These are phyloP conservation scores for Poecilia wingei DNA, from an alignment of 2,797 vertebrate species.

Conservation along the genomic window DNA sequence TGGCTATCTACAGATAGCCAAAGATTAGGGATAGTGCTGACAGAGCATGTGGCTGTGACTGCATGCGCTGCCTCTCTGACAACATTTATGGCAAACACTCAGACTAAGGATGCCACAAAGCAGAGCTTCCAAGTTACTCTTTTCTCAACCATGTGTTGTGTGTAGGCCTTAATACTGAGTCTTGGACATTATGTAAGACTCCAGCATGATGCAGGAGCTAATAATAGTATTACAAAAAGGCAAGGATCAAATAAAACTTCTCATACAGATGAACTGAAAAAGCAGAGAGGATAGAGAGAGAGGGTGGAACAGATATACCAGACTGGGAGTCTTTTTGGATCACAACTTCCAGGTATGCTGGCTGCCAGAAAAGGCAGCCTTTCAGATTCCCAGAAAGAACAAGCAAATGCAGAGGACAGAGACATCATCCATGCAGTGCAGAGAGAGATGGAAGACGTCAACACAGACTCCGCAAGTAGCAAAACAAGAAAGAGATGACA, in stretches of 20 bases:
- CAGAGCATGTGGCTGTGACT: background rate
- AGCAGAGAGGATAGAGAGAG: slow-evolving; percentile 1
- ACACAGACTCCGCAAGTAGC: slow-evolving; percentile 2
- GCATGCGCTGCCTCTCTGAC: background rate
- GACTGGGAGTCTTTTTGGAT: slow-evolving; percentile 15
- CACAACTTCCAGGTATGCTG: slow-evolving; percentile 2
- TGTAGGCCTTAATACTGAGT: background rate
- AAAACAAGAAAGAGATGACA: slow-evolving; percentile 34
- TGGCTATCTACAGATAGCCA: background rate
- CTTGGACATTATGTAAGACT: background rate
- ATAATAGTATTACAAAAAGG: slow-evolving; percentile 5
- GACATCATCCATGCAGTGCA: slow-evolving; percentile 6
- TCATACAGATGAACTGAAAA: slow-evolving; percentile 21
- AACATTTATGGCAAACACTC: slow-evolving; percentile 1
- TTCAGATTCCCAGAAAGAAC: slow-evolving; percentile 13
- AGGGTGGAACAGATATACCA: background rate
- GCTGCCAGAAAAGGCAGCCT: slow-evolving; percentile 22
- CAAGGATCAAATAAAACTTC: slow-evolving; percentile 13
- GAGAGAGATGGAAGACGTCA: slow-evolving; percentile 5
- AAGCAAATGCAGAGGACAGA: slow-evolving; percentile 9
- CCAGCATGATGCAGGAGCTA: slow-evolving; percentile 1
- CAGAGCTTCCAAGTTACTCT: background rate
- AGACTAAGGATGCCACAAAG: background rate
- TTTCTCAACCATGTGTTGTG: background rate
- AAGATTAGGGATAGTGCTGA: slow-evolving; percentile 8